Base-by-base conservation (phyloP, 2,113 vertebrate species). In the Anser cygnoides region DNA sequence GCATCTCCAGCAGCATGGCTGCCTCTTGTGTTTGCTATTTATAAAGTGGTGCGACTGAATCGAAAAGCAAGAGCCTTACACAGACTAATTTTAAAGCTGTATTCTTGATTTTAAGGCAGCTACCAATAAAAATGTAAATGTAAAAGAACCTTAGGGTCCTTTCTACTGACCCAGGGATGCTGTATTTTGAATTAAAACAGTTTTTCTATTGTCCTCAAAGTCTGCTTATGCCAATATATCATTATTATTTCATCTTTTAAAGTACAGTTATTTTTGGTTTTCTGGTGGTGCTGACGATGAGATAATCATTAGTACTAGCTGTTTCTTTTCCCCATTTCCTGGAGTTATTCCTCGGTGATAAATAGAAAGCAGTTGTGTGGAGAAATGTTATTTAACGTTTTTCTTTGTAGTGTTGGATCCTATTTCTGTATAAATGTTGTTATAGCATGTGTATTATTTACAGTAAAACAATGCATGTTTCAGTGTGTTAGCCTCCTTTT, bases 21-120 rank as follows among this genome's bases (percentile, higher is more conserved):
- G 62, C 84, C 71, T 93, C 92, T 91, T 25, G 11, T 67, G 28
- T 74, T 75, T 95, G 80, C 79, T 90, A 65, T 94, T 96, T 95
- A 86, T 87, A 89, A 66, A 87, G 66, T 66, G 76, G 14, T 31
- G 63, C 59, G 73, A 50, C 77, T 65, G 68, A 95, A 62, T 9
- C 82, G 44, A 83, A 83, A 82, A 68, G 68, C 86, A 90, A 63
- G 80, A 96, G 87, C 92, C 67, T 85, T 44, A 57, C 76, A 25
- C n/a, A 72, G 62, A 8, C 78, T 84, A 39, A 66, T 96, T 91
- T 94, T 93, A 91, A 95, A 92, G 37, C 81, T 85, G 46, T 65
- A 21, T 91, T 82, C 90, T 61, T 92, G 73, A 29, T 87, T 92
- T 95, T 91, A 43, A 83, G 90, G 70, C 3, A 3, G 33, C 57